phyloP scores from a whole-genome alignment of 2,888 invertebrate genomes.

The Drymonia ruficornis region DNA sequence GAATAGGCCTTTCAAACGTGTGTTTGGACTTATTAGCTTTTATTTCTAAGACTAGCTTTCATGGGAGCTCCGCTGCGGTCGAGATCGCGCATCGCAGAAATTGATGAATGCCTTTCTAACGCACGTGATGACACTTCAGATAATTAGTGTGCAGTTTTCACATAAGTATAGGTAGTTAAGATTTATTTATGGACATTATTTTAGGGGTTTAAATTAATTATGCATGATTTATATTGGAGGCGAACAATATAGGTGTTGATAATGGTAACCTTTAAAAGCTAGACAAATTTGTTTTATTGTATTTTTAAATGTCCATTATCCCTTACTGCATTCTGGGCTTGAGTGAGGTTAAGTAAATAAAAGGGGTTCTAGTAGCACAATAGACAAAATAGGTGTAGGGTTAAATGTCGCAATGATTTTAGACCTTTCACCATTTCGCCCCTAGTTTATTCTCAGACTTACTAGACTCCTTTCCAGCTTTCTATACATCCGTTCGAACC shows the following conservation, averaged over 20 bases:
- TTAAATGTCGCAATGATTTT: conserved; percentile 49
- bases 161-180: too few species aligned
- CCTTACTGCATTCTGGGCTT: not conserved
- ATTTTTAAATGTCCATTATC: not conserved
- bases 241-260: not conserved
- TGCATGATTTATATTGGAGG: not conserved
- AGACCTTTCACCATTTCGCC: conserved; percentile 59
- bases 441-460: conserved; percentile 48
- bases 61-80: conserved; percentile 55
- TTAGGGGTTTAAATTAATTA: too few species aligned
- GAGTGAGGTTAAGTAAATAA: conserved; percentile 2
- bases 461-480: conserved; percentile 43
- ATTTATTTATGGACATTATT: too few species aligned
- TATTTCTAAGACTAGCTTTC: conserved; percentile 76
- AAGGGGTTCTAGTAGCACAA: conserved; percentile 32
- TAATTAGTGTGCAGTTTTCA: not conserved
- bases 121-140: conserved; percentile 31
- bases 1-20: conserved; percentile 74
- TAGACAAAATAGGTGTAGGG: conserved; percentile 35
- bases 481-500: conserved; percentile 61
- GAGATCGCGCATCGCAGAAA: conserved; percentile 34
- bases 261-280: not conserved
- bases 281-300: not conserved
- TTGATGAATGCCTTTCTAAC: conserved; percentile 46
- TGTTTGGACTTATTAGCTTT: conserved; percentile 79